phyloP scores from a whole-genome alignment of 2,113 vertebrate genomes.

The Pelobates fuscus region DNA sequence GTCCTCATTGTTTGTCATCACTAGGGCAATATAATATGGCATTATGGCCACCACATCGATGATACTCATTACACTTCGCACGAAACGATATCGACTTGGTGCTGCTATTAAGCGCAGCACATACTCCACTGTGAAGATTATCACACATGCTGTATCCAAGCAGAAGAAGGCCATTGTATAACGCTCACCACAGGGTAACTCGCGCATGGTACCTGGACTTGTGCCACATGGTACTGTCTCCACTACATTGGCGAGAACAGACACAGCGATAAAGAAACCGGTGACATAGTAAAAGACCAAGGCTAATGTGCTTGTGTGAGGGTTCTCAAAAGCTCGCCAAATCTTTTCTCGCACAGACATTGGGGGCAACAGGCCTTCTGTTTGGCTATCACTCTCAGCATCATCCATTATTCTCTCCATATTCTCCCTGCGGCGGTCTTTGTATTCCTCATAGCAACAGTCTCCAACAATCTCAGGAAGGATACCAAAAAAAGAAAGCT shows the following conservation, averaged over 20 bases:
- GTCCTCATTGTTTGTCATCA: constrained; percentile 97
- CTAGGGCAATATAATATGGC: constrained; percentile 94
- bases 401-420: constrained; percentile 91
- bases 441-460: constrained; percentile 98
- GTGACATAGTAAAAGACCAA: constrained; percentile 98
- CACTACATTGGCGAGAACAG: constrained; percentile 92
- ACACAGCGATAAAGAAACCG: constrained; percentile 96
- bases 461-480: constrained; percentile 94
- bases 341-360: constrained; percentile 83
- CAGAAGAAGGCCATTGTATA: constrained; percentile 95
- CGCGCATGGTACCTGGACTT: constrained; percentile 68
- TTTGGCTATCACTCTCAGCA: constrained; percentile 73
- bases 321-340: constrained; percentile 97
- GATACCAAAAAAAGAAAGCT: constrained; percentile 93
- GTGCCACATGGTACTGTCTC: constrained; percentile 91
- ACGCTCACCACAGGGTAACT: constrained; percentile 87
- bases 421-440: constrained; percentile 91
- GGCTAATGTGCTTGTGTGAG: constrained; percentile 93
- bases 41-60: constrained; percentile 98
- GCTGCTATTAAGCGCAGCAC: constrained; percentile 87
- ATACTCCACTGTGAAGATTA: constrained; percentile 98
- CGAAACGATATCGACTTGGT: constrained; percentile 88
- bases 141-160: constrained; percentile 95
- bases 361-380: constrained; percentile 71
- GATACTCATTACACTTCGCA: constrained; percentile 93